phyloP scores from a whole-genome alignment of 92 coral and sea anemone genomes.

The Blastomussa wellsi region DNA sequence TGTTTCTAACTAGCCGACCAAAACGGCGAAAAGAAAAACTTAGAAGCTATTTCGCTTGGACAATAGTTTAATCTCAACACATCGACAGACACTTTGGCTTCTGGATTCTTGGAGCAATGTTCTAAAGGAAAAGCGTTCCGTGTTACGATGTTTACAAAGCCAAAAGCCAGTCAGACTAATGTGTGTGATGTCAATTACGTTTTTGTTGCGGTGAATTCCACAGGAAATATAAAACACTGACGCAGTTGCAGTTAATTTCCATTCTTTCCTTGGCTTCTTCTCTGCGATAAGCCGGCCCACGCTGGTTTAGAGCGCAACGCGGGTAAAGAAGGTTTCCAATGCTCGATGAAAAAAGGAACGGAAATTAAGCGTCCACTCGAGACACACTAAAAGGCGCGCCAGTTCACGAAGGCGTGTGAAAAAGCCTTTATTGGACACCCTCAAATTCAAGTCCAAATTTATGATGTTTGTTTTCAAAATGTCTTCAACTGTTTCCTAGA shows the following conservation, averaged over 20 bases:
- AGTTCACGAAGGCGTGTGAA: conserved; percentile 4
- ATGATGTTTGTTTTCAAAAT: conserved; percentile 41
- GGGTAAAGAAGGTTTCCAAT: conserved; percentile 18
- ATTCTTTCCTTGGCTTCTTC: neutral
- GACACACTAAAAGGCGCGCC: neutral
- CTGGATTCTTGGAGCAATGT: conserved; percentile 5
- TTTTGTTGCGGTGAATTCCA: conserved; percentile 51
- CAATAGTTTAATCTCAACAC: conserved; percentile 10
- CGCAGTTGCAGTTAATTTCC: conserved; percentile 13
- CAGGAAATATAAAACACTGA: conserved; percentile 40
- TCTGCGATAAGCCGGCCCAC: conserved; percentile 20
- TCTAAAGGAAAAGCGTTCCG: conserved; percentile 39
- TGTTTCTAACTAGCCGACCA: neutral
- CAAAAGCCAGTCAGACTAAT: conserved; percentile 36
- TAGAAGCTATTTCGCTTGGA: neutral
- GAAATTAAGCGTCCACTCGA: conserved; percentile 29
- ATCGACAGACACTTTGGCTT: conserved; percentile 25
- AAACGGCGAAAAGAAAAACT: neutral
- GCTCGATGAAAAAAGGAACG: conserved; percentile 28
- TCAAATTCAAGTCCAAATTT: neutral
- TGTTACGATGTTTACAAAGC: conserved; percentile 49
- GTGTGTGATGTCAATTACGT: conserved; percentile 30
- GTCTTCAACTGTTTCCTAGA: conserved; percentile 9
- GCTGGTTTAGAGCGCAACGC: conserved; percentile 18
- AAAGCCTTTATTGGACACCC: neutral